Conservation (phyloP, 2,113 vertebrate species). For the Marcusenius ussheri region DNA sequence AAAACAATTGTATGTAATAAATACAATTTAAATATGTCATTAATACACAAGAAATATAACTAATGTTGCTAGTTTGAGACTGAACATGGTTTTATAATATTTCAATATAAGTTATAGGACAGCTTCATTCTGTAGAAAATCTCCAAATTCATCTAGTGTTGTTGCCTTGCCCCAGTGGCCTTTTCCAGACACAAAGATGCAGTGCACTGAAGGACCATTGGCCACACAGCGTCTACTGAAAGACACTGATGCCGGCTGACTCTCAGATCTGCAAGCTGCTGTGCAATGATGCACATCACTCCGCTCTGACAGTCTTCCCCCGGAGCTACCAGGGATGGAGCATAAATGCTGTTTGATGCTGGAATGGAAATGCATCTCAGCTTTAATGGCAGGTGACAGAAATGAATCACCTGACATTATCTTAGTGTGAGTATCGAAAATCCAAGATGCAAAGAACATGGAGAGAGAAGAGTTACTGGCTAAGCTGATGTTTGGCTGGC, state of each 20-base stretch:
- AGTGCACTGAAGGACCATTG: not conserved
- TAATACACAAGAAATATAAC: not conserved
- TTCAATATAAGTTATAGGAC: not conserved
- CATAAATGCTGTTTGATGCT: slow-evolving; percentile 69
- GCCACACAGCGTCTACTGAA: not conserved
- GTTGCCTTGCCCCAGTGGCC: not conserved
- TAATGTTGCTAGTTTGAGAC: not conserved
- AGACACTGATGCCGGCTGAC: not conserved
- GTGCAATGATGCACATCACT: not conserved
- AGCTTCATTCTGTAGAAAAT: not conserved
- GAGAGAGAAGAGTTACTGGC: slow-evolving; percentile 49
- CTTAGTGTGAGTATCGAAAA: slow-evolving; percentile 81
- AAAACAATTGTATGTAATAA: not conserved
- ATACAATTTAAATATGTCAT: not conserved
- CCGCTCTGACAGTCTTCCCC: slow-evolving; percentile 21
- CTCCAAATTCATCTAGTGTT: not conserved
- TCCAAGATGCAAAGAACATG: not conserved
- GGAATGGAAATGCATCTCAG: slow-evolving; percentile 89
- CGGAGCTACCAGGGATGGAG: slow-evolving; percentile 54
- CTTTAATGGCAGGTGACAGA: slow-evolving; percentile 88
- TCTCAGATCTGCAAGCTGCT: not conserved
- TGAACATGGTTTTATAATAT: not conserved
- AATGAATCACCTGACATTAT: slow-evolving; percentile 87
- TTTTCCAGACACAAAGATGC: not conserved
- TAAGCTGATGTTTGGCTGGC: slow-evolving; percentile 47